phyloP scores from a whole-genome alignment of 2,797 vertebrate species.

The Harpagifer antarcticus region DNA sequence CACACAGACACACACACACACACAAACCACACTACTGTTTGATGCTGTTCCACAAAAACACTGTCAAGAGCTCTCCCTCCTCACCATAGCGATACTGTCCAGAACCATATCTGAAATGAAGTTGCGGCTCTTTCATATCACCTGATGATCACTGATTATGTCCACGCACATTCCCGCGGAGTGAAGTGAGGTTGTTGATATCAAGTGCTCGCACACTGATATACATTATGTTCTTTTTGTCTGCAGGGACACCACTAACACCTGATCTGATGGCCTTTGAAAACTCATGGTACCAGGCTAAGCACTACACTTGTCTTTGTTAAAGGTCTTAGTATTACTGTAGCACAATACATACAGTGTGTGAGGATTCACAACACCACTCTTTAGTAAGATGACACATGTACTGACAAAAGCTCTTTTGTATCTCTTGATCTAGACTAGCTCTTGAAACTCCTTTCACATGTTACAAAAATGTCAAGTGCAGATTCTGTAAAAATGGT shows the following conservation, averaged over 20 bases:
- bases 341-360: background rate
- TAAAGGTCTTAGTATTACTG: conserved; percentile 12
- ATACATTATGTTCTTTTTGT: conserved; percentile 52
- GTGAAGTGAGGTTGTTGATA: conserved; percentile 62
- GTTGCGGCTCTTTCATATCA: conserved; percentile 56
- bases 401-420: conserved; percentile 39
- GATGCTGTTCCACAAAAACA: conserved; percentile 64
- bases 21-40: conserved; percentile 45
- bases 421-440: conserved; percentile 12
- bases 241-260: conserved; percentile 47
- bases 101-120: conserved; percentile 68
- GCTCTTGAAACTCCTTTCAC: conserved; percentile 5
- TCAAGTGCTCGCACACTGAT: conserved; percentile 57
- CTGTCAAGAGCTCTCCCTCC: conserved; percentile 65
- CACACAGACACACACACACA: conserved; percentile 34
- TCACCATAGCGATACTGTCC: conserved; percentile 64
- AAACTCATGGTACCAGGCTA: background rate
- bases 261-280: conserved; percentile 57
- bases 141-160: conserved; percentile 53
- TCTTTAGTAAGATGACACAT: background rate
- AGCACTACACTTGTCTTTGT: background rate
- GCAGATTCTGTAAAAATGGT: background rate
- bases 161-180: conserved; percentile 33
- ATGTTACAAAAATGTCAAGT: conserved; percentile 11
- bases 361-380: background rate